phyloP scores from a whole-genome alignment of 2,113 vertebrate genomes.

The Ammodytes dubius region DNA sequence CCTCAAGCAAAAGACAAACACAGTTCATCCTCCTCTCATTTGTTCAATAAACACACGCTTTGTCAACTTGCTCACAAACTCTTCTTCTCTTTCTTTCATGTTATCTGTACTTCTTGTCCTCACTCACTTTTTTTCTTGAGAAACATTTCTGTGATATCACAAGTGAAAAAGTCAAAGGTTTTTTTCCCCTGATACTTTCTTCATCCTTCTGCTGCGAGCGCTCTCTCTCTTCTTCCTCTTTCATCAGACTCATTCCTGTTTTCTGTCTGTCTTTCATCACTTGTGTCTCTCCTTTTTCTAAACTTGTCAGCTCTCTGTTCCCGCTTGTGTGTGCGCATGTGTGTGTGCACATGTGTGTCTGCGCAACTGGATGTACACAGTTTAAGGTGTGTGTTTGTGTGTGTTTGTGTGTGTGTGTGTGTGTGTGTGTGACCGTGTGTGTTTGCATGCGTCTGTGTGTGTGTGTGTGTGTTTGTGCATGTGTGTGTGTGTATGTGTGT shows the following conservation, averaged over 20 bases:
- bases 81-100: background rate
- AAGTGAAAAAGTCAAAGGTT: too few species aligned
- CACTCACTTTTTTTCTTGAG: background rate
- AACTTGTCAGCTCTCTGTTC: background rate
- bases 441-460: background rate
- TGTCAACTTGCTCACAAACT: background rate
- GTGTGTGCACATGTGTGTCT: too few species aligned
- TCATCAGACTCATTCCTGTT: background rate
- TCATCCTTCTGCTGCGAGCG: background rate
- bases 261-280: background rate
- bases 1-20: background rate
- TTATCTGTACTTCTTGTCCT: background rate
- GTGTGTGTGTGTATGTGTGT: too few species aligned
- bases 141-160: too few species aligned
- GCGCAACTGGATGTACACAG: too few species aligned
- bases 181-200: too few species aligned
- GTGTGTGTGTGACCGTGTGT: conserved; percentile 1
- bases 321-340: too few species aligned
- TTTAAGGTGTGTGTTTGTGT: too few species aligned
- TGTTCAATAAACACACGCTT: background rate
- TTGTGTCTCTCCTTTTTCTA: background rate
- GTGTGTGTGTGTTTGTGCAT: too few species aligned
- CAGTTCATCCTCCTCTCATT: background rate
- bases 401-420: background rate
- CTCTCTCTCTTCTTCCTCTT: background rate